These are phyloP conservation scores for Eucidaris tribuloides DNA, from an alignment of 35 echinoderm and acorn worm genomes.

Conservation along the genomic window DNA sequence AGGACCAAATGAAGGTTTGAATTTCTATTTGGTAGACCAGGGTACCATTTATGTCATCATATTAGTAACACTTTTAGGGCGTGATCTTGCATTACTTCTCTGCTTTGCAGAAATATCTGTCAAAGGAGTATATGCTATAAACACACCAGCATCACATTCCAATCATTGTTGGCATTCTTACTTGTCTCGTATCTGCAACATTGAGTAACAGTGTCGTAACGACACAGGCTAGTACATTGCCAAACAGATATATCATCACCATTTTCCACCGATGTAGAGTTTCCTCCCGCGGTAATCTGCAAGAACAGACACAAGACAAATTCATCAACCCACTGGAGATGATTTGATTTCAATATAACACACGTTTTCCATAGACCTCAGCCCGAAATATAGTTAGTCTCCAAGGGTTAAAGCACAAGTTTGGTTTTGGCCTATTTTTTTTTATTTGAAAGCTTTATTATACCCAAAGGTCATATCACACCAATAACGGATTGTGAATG, in stretches of 20 bases:
- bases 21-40: background rate
- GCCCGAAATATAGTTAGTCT: background rate
- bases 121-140: background rate
- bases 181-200: constrained; percentile 54
- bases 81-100: background rate
- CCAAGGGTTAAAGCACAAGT: background rate
- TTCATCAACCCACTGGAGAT: too few relatives aligned
- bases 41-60: background rate
- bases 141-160: background rate
- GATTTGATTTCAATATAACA: too few relatives aligned
- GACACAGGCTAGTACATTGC: constrained; percentile 52
- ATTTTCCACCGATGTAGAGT: constrained; percentile 31
- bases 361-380: too few relatives aligned
- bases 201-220: constrained; percentile 52
- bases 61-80: background rate
- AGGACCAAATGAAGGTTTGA: background rate
- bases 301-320: background rate
- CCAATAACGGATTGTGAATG: too few relatives aligned
- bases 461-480: too few relatives aligned
- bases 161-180: background rate
- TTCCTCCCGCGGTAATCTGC: background rate
- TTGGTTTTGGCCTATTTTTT: background rate
- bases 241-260: constrained; percentile 74
- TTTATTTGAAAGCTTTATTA: background rate
- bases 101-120: background rate